A percentile compares a stretch with the other conserved stretches of the same genome.
Evolutionary conservation across 1,140 invertebrate genomes (phyloP).

Genomic region (Aphelinus atriplicis): DNA sequence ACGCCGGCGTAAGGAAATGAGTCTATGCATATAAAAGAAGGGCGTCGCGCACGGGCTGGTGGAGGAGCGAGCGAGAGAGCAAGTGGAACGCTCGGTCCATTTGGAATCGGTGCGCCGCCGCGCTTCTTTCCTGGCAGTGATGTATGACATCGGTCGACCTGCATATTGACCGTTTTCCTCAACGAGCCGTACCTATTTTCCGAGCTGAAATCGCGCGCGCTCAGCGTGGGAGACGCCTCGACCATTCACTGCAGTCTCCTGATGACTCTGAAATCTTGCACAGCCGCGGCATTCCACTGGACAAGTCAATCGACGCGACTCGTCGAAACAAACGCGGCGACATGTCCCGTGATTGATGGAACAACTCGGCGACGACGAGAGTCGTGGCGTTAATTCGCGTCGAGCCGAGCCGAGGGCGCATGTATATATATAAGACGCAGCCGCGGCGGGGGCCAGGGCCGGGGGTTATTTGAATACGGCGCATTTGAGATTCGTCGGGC

Average conservation of each 20-base stretch:
- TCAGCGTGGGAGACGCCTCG: too few relatives aligned
- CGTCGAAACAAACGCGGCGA: too few relatives aligned
- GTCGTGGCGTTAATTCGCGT: too few relatives aligned
- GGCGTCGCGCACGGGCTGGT: background rate
- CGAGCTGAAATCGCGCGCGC: too few relatives aligned
- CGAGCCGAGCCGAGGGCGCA: too few relatives aligned
- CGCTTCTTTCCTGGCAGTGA: slow-evolving; percentile 51
- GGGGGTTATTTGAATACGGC: slow-evolving; percentile 65
- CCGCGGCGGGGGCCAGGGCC: slow-evolving; percentile 59
- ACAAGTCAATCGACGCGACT: too few relatives aligned
- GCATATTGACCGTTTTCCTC: slow-evolving; percentile 45
- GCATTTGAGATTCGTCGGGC: slow-evolving; percentile 60
- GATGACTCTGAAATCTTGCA: too few relatives aligned
- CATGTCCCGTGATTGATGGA: background rate
- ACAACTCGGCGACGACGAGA: background rate
- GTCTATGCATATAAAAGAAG: slow-evolving; percentile 64
- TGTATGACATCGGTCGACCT: slow-evolving; percentile 50
- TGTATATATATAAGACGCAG: slow-evolving; percentile 14
- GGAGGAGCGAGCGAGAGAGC: slow-evolving; percentile 45
- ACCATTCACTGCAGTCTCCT: too few relatives aligned
- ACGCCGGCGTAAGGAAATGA: slow-evolving; percentile 61
- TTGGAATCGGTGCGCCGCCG: slow-evolving; percentile 46
- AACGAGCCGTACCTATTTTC: too few relatives aligned
- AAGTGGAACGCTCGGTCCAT: slow-evolving; percentile 49
- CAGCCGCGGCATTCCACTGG: too few relatives aligned